Evolutionary conservation across 2,797 vertebrate genomes (phyloP).

Genomic region (Cynopterus sphinx): DNA sequence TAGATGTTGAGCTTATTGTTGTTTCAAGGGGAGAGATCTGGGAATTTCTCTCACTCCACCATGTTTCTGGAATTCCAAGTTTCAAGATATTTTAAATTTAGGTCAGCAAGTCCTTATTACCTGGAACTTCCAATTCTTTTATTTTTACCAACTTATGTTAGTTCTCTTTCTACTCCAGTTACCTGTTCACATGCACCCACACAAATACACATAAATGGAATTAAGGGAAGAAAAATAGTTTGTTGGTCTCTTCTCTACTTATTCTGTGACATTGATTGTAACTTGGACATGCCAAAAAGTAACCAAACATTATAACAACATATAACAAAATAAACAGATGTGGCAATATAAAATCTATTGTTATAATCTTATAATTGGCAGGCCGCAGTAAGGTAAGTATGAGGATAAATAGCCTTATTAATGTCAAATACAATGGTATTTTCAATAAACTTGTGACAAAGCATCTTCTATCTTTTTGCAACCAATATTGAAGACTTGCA

Average conservation of each 20-base stretch:
- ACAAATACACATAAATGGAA: not conserved
- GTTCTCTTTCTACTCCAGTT: not conserved
- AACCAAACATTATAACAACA: not conserved
- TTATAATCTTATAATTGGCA: slow-evolving; percentile 27
- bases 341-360: slow-evolving; percentile 28
- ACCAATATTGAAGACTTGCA: slow-evolving; percentile 46
- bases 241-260: not conserved
- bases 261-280: not conserved
- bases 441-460: slow-evolving; percentile 41
- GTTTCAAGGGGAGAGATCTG: no score
- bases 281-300: not conserved
- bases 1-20: no score
- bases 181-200: not conserved
- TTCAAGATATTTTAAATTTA: not conserved
- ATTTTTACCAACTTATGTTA: not conserved
- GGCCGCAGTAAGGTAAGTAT: slow-evolving; percentile 35
- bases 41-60: no score
- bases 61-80: not conserved
- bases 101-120: not conserved
- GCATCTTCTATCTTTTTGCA: slow-evolving; percentile 25
- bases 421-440: slow-evolving; percentile 52
- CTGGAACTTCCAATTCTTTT: not conserved
- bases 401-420: slow-evolving; percentile 34
- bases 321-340: slow-evolving; percentile 32
- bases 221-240: not conserved